phyloP scores from a whole-genome alignment of 2,888 invertebrate species.

The Ypsolopha sequella region DNA sequence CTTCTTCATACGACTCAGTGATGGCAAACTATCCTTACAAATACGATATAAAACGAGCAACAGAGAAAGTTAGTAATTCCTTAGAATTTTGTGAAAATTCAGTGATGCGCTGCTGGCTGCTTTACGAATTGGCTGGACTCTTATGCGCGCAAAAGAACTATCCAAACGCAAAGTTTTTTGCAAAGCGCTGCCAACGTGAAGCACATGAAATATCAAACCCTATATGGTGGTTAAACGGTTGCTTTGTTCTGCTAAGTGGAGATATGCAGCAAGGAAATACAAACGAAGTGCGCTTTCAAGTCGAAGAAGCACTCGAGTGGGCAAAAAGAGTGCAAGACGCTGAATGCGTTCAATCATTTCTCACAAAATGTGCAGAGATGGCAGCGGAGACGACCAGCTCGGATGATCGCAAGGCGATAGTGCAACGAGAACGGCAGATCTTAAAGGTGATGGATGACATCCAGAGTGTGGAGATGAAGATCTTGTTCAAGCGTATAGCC shows the following conservation, averaged over 20 bases:
- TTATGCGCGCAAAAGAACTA: conserved; percentile 54
- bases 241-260: conserved; percentile 54
- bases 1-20: conserved; percentile 58
- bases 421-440: conserved; percentile 43
- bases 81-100: conserved; percentile 61
- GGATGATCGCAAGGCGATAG: conserved; percentile 49
- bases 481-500: conserved; percentile 54
- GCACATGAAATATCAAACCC: conserved; percentile 43
- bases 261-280: conserved; percentile 62
- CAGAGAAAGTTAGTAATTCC: conserved; percentile 34
- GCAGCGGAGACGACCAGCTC: conserved; percentile 35
- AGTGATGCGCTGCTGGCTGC: conserved; percentile 59
- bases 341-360: conserved; percentile 49
- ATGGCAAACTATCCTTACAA: conserved; percentile 58
- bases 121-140: conserved; percentile 54
- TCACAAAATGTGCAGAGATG: conserved; percentile 50
- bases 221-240: conserved; percentile 59
- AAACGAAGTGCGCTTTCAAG: conserved; percentile 53
- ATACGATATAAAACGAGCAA: conserved; percentile 49
- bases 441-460: conserved; percentile 39
- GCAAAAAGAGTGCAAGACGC: conserved; percentile 50
- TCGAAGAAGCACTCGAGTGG: conserved; percentile 54
- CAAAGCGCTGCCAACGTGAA: conserved; percentile 53
- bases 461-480: conserved; percentile 38
- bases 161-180: conserved; percentile 55